Conservation (phyloP, 2,797 vertebrate species). For the Stomatorhinus walkeri region DNA sequence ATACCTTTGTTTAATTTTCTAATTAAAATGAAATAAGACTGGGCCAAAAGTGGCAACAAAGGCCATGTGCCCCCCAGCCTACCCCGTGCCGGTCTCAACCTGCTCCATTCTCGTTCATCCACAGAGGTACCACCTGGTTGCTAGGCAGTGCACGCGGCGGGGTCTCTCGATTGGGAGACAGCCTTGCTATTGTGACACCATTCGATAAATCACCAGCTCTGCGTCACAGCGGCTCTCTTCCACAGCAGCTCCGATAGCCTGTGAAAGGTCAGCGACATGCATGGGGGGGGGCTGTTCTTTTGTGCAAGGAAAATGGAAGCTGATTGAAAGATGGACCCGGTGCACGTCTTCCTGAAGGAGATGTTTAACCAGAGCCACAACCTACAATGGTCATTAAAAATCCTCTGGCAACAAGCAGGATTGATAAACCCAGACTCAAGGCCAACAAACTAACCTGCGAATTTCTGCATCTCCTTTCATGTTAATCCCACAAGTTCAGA, state of each 20-base stretch:
- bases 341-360: neutral
- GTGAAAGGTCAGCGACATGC: neutral
- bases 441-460: neutral
- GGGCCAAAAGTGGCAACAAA: neutral
- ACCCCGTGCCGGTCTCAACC: neutral
- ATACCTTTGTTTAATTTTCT: neutral
- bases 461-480: neutral
- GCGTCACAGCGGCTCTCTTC: neutral
- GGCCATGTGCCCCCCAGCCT: neutral
- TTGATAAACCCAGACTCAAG: neutral
- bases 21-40: constrained; percentile 11
- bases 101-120: neutral
- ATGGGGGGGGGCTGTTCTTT: neutral
- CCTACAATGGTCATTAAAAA: neutral
- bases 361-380: neutral
- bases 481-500: neutral
- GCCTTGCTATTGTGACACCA: neutral
- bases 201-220: neutral
- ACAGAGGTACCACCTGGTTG: constrained; percentile 1
- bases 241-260: neutral
- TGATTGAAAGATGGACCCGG: neutral
- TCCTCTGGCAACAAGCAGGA: neutral
- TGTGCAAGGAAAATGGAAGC: neutral
- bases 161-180: neutral
- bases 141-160: neutral